Evolutionary conservation across 1,140 invertebrate species (phyloP), one percentile per base, ranked within the genome.

Genomic region (Pseudachorutes palmiensis): DNA sequence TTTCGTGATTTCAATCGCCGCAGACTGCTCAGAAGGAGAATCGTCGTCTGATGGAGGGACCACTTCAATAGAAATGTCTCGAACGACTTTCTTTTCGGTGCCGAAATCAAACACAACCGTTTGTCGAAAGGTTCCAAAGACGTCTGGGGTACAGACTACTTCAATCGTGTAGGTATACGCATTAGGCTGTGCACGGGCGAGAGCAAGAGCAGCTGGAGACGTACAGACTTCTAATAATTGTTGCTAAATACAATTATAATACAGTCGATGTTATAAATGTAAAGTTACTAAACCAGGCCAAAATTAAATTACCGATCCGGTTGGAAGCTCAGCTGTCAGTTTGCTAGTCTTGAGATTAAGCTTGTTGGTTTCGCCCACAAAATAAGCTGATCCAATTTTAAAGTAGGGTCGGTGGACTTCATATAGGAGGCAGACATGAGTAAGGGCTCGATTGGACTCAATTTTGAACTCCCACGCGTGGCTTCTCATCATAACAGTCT

Each of bases 41-140:
- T 31, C 82, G 0, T 84, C 79, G 75, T 91, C 87, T 12, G 83
- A 81, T 0, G 88, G 86, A 0, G 88, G 86, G 14, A 88, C 80
- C 9, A 90, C 88, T 75, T 92, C 89, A 3, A 90, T 86, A 75
- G 88, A 89, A 16, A 92, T 75, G 74, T 88, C 85, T 73, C 86
- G 82, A 9, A 87, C 81, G 0, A 91, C 75, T 33, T 88, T 83
- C 0, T 89, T 87, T 61, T 87, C 84, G 45, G 76, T 77, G 1
- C 87, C 87, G 77, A 91, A 88, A 76, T 89, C 88, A 78, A 92
- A 90, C 0, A 90, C 83, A 2, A 92, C 78, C 1, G 87, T 84
- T 76, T 93, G 90, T 1, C 87, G 81, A 75, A 91, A 92, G 1
- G 88, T 91, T 29, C 90, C 90, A 76, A 88, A 91, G 65, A 88